These are phyloP conservation scores for Nebria brevicollis DNA, from an alignment of 2,888 invertebrate species.

Conservation along the genomic window DNA sequence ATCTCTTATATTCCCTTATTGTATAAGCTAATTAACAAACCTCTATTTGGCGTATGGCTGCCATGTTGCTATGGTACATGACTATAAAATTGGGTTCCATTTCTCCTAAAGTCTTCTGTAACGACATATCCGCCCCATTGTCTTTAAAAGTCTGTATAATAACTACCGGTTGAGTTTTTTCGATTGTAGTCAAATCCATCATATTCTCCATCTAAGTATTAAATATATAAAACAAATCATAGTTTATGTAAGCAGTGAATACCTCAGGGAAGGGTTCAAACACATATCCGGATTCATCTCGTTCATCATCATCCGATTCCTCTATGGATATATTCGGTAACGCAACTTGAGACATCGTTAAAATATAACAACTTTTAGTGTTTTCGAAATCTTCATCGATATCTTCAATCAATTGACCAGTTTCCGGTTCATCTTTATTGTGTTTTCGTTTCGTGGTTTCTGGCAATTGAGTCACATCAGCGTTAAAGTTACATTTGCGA, in stretches of 20 bases:
- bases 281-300: slow-evolving; percentile 57
- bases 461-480: slow-evolving; percentile 53
- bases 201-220: slow-evolving; percentile 69
- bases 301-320: slow-evolving; percentile 45
- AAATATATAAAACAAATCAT: slow-evolving; percentile 4
- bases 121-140: slow-evolving; percentile 75
- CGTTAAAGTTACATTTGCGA: slow-evolving; percentile 54
- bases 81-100: slow-evolving; percentile 84
- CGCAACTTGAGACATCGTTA: slow-evolving; percentile 73
- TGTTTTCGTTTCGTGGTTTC: slow-evolving; percentile 48
- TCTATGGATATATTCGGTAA: slow-evolving; percentile 56
- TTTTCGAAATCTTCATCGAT: slow-evolving; percentile 64
- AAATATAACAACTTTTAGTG: slow-evolving; percentile 72
- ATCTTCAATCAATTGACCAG: slow-evolving; percentile 52
- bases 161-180: slow-evolving; percentile 73
- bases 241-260: slow-evolving; percentile 30
- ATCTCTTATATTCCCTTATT: not conserved
- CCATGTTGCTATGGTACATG: slow-evolving; percentile 89
- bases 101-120: slow-evolving; percentile 75
- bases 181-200: slow-evolving; percentile 73
- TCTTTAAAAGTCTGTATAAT: slow-evolving; percentile 83
- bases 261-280: slow-evolving; percentile 76
- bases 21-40: slow-evolving; percentile 59
- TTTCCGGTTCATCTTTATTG: slow-evolving; percentile 54
- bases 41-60: slow-evolving; percentile 90